phyloP scores from a whole-genome alignment of 2,113 vertebrate genomes.

The Aptenodytes patagonicus region DNA sequence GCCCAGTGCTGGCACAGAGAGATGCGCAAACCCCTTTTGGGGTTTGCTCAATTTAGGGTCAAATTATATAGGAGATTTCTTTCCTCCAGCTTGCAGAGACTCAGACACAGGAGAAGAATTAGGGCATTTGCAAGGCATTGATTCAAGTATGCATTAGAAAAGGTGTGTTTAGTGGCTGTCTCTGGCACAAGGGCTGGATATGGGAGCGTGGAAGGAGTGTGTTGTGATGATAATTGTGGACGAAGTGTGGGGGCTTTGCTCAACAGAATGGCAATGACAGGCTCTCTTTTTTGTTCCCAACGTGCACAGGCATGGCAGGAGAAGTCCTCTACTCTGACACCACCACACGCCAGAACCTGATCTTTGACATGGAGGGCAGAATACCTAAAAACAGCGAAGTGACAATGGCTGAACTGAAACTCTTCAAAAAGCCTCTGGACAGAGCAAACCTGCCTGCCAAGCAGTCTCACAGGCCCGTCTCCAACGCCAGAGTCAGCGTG shows the following conservation, averaged over 20 bases:
- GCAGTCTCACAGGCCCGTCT: constrained; percentile 67
- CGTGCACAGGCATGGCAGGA: constrained; percentile 78
- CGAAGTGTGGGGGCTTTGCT: neutral
- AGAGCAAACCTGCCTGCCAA: constrained; percentile 64
- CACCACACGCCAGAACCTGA: constrained; percentile 76
- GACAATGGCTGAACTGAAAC: constrained; percentile 90
- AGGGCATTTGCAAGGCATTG: constrained; percentile 14
- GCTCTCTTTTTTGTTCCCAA: neutral
- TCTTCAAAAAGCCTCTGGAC: constrained; percentile 85
- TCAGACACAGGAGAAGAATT: neutral
- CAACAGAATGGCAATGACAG: neutral
- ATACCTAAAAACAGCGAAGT: constrained; percentile 90
- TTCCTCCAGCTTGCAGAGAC: neutral
- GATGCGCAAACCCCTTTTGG: neutral
- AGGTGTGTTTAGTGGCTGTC: neutral
- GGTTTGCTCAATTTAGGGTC: neutral
- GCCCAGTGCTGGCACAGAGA: neutral
- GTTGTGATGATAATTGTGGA: constrained; percentile 3
- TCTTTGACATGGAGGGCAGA: constrained; percentile 89
- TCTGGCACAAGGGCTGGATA: neutral
- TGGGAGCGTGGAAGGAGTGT: neutral
- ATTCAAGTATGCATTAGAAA: constrained; percentile 20
- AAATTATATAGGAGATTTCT: neutral
- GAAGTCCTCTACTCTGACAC: constrained; percentile 81
- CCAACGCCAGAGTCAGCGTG: constrained; percentile 85